These are phyloP conservation scores for Cinclus mexicanus DNA, from an alignment of 2,113 vertebrate species.

Conservation along the genomic window DNA sequence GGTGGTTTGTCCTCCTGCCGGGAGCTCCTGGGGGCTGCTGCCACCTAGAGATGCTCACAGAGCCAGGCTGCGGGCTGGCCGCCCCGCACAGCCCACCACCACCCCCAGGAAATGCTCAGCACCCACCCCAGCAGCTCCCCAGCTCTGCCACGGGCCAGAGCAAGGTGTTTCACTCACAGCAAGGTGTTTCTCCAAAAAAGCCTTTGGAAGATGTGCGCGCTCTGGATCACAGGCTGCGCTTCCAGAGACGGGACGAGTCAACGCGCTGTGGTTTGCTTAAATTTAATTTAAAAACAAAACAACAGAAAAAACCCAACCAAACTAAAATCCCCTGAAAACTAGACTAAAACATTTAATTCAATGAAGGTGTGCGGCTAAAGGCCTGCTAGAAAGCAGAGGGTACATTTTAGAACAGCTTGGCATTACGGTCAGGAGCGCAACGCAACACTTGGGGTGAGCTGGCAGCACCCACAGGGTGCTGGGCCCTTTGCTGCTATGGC, in stretches of 20 bases:
- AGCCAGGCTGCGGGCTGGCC: background rate
- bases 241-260: accelerated
- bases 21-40: conserved; percentile 58
- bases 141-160: background rate
- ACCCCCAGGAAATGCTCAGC: background rate
- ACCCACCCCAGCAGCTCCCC: background rate
- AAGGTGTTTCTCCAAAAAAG: background rate
- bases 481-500: accelerated
- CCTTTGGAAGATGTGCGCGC: accelerated
- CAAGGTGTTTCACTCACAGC: background rate
- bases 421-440: background rate
- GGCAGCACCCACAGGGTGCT: too few relatives aligned
- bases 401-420: background rate
- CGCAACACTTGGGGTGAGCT: background rate
- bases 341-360: background rate
- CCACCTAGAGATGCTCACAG: conserved; percentile 49
- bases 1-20: background rate
- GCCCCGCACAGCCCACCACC: background rate
- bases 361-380: background rate
- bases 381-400: background rate
- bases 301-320: background rate
- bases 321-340: background rate
- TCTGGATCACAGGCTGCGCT: background rate
- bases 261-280: background rate
- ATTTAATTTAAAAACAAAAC: background rate